Conservation (phyloP, 1,140 invertebrate species). For the Anadara kagoshimensis region DNA sequence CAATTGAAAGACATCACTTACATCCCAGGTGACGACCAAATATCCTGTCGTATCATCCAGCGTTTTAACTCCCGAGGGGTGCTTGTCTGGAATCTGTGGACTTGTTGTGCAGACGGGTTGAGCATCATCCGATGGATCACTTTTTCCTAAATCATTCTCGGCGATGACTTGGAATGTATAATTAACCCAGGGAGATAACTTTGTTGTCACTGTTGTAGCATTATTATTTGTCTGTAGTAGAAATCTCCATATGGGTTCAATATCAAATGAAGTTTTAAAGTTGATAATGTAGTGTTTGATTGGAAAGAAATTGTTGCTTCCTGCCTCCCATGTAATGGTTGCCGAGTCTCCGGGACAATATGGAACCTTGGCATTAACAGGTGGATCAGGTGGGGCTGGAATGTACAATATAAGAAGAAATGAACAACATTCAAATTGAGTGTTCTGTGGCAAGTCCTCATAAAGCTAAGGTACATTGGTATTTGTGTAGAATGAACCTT, state of each 20-base stretch:
- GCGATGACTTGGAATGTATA: conserved; percentile 20
- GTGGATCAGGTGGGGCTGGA: conserved; percentile 92
- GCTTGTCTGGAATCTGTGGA: background rate
- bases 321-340: conserved; percentile 81
- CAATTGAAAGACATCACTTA: too few species aligned
- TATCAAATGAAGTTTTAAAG: conserved; percentile 91
- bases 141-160: conserved; percentile 14
- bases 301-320: conserved; percentile 89
- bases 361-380: conserved; percentile 77
- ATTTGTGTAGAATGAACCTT: too few species aligned
- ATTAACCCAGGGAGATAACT: conserved; percentile 8
- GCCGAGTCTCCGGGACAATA: conserved; percentile 78
- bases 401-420: conserved; percentile 7
- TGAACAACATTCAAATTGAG: too few species aligned
- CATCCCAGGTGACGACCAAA: conserved; percentile 16
- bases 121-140: background rate
- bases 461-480: too few species aligned
- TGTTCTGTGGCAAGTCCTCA: too few species aligned
- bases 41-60: conserved; percentile 2
- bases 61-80: conserved; percentile 6
- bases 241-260: conserved; percentile 70
- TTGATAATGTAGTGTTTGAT: conserved; percentile 93
- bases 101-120: background rate
- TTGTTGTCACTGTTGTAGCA: background rate
- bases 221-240: background rate